Conservation (phyloP, 2,888 invertebrate genomes). For the Unio pictorum region DNA sequence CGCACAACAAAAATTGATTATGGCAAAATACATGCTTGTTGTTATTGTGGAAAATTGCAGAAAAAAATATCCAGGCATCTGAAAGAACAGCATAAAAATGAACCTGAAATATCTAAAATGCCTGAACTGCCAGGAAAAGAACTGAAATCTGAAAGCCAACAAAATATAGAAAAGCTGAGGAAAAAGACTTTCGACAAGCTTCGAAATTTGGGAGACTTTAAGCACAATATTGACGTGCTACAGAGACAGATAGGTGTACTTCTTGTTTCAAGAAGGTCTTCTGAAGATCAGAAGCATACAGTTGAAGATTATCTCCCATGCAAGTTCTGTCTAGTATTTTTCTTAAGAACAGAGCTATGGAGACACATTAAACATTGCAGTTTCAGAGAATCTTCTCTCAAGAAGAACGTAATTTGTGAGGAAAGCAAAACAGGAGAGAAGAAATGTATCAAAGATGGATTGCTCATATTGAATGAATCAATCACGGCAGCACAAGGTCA, state of each 20-base stretch:
- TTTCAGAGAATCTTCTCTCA: constrained; percentile 3
- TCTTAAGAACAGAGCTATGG: constrained; percentile 9
- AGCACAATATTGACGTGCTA: constrained; percentile 3
- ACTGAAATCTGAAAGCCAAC: constrained; percentile 2
- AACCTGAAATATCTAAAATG: neutral
- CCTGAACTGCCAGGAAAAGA: constrained; percentile 3
- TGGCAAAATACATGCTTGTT: constrained; percentile 2
- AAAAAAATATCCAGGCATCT: constrained; percentile 7
- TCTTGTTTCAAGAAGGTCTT: neutral
- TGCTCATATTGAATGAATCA: constrained; percentile 2
- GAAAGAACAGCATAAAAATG: neutral
- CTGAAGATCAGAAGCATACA: neutral
- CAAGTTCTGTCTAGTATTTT: constrained; percentile 6
- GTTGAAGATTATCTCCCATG: constrained; percentile 10
- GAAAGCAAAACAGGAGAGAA: constrained; percentile 1
- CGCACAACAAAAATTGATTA: neutral
- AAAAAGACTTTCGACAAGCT: neutral
- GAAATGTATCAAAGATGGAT: constrained; percentile 1
- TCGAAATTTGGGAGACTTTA: constrained; percentile 1
- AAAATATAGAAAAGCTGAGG: neutral
- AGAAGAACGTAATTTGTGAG: neutral
- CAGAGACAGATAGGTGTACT: constrained; percentile 2
- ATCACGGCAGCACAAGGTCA: neutral
- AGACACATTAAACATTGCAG: constrained; percentile 8
- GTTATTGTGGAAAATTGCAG: constrained; percentile 1